Evolutionary conservation across 2,888 invertebrate species (phyloP), one percentile per base, ranked within the genome.

Genomic region (Sarcophaga caerulescens): DNA sequence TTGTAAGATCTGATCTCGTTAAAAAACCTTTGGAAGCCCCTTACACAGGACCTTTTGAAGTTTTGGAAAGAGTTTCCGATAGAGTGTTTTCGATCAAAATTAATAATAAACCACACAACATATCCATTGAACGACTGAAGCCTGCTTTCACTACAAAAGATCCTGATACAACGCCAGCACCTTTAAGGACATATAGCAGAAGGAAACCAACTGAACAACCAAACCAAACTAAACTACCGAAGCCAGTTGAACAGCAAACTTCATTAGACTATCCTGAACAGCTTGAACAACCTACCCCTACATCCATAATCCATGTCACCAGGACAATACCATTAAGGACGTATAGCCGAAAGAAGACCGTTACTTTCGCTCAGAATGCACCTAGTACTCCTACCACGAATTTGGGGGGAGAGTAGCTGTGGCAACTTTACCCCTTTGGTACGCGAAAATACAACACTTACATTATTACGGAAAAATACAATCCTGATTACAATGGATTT

Each of bases 91-190:
- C 44, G 10, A n/a, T 17, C 45, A 10, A 5, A 2, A 44, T 14
- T 8, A 44, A 17, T 17, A 8, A 44, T 66, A 35, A 17, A 12
- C 14, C 66, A 66, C 12, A 66, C 17, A 44, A 11, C 47, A 44
- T 66, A 44, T 66, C 44, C 35, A 14, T 66, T 11, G 25, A 23
- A 25, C 23, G 59, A 57, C 57, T 70, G 14, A 57, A 57, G 52
- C 70, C 70, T 57, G 57, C 57, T 14, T 70, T 70, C 70, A 57
- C 59, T 21, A 62, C 62, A 62, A 62, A 62, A 14, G 23, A 12
- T 23, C 25, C 21, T 11, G 62, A 62, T 4, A 21, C 5, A 19
- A 4, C 3, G 3, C 62, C 23, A 23, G 62, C 23, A 62, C 62
- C 62, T 62, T 47, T 47, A 47, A 47, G 12, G 11, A 47, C 47